Percentiles rank a stretch among this genome's conserved stretches.
phyloP scores from a whole-genome alignment of 2,888 invertebrate species.

The Epistrophella euchroma region DNA sequence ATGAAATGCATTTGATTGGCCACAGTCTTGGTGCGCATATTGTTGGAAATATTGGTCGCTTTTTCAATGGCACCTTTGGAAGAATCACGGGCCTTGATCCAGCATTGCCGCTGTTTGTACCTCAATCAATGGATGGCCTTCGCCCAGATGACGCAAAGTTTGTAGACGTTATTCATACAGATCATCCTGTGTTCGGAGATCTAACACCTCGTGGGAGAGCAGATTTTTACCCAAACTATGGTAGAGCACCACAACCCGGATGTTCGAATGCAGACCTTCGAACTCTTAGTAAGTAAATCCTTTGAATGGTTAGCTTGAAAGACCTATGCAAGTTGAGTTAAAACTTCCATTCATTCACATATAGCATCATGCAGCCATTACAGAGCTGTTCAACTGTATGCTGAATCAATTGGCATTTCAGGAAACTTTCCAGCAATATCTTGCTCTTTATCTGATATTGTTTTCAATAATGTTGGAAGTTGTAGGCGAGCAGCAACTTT shows the following conservation, averaged over 20 bases:
- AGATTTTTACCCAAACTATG: slow-evolving; percentile 83
- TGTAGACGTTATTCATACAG: slow-evolving; percentile 83
- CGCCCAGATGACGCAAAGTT: slow-evolving; percentile 79
- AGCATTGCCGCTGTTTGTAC: slow-evolving; percentile 81
- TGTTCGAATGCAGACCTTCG: slow-evolving; percentile 81
- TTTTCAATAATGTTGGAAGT: slow-evolving; percentile 59
- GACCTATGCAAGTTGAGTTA: no score
- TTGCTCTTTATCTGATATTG: slow-evolving; percentile 78
- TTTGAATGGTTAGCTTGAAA: background rate
- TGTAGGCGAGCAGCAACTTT: slow-evolving; percentile 47
- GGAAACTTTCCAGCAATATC: slow-evolving; percentile 80
- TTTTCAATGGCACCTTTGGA: slow-evolving; percentile 81
- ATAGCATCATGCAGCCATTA: slow-evolving; percentile 82
- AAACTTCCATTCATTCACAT: background rate
- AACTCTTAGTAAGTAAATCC: slow-evolving; percentile 79
- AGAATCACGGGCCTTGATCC: slow-evolving; percentile 83
- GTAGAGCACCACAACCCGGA: slow-evolving; percentile 81
- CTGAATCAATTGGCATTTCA: slow-evolving; percentile 81
- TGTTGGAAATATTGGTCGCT: slow-evolving; percentile 80
- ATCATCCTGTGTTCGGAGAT: slow-evolving; percentile 81
- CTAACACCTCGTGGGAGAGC: slow-evolving; percentile 80
- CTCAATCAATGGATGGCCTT: slow-evolving; percentile 79
- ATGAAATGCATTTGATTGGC: slow-evolving; percentile 81
- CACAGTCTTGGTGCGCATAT: slow-evolving; percentile 83
- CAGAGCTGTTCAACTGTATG: slow-evolving; percentile 81